Conservation (phyloP, 2,113 vertebrate genomes). For the Silurus glanis region DNA sequence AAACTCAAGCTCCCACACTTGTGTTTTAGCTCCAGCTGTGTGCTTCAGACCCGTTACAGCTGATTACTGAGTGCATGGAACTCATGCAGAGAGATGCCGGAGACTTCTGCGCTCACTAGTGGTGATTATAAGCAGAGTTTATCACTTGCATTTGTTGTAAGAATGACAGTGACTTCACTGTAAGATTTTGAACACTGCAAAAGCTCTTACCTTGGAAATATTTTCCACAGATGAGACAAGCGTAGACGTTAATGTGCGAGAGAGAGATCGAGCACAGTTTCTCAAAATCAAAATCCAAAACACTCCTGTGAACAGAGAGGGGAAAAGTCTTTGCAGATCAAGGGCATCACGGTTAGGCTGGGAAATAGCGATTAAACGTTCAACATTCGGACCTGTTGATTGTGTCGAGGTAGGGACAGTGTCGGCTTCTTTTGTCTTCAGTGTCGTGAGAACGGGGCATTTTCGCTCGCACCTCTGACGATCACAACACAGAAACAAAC, state of each 20-base stretch:
- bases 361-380: conserved; percentile 23
- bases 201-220: conserved; percentile 87
- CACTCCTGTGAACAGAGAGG: conserved; percentile 76
- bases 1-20: neutral
- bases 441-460: conserved; percentile 59
- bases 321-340: neutral
- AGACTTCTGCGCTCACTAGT: neutral
- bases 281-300: conserved; percentile 96
- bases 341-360: neutral
- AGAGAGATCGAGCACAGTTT: conserved; percentile 96
- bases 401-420: conserved; percentile 93
- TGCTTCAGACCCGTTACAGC: neutral
- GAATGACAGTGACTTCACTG: neutral
- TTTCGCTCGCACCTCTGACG: conserved; percentile 62
- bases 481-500: neutral
- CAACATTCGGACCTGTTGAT: conserved; percentile 81
- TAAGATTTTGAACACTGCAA: neutral
- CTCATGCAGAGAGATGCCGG: neutral
- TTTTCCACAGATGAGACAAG: conserved; percentile 94
- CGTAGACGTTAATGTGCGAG: conserved; percentile 94
- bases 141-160: neutral
- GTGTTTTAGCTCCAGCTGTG: neutral
- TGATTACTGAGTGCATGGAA: neutral
- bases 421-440: conserved; percentile 88
- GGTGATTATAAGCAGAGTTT: neutral